These are phyloP conservation scores for Blastobasis adustella DNA, from an alignment of 2,888 invertebrate genomes.

Conservation along the genomic window DNA sequence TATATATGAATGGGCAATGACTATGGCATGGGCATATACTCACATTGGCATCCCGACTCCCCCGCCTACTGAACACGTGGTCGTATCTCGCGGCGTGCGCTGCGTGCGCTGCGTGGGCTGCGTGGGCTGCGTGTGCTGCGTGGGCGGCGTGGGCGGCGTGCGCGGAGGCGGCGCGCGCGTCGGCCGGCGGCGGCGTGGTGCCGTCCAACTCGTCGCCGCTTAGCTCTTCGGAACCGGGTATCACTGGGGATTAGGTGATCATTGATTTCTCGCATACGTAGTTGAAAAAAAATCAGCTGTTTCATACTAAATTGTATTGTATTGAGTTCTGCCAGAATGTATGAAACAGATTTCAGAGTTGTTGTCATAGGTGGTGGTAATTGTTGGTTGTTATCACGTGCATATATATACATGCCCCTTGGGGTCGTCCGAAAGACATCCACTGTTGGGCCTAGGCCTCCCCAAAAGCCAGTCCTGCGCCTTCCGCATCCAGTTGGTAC, in stretches of 20 bases:
- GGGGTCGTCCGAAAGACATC: too few relatives aligned
- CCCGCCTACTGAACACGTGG: background rate
- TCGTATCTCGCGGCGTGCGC: too few relatives aligned
- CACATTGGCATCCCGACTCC: background rate
- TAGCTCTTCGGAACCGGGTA: slow-evolving; percentile 87
- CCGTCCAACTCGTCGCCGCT: slow-evolving; percentile 85
- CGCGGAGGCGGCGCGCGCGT: slow-evolving; percentile 43
- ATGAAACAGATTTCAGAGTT: background rate
- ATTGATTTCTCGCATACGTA: background rate
- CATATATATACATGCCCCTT: too few relatives aligned
- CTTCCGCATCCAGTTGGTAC: too few relatives aligned
- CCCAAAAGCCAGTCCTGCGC: too few relatives aligned
- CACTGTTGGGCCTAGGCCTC: too few relatives aligned
- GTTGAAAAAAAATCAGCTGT: background rate
- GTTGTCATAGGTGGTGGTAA: too few relatives aligned
- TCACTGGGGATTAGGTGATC: slow-evolving; percentile 62
- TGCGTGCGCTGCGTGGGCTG: too few relatives aligned
- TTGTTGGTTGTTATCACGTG: too few relatives aligned
- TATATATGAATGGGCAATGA: too few relatives aligned
- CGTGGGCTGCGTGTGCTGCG: too few relatives aligned
- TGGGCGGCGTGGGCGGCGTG: slow-evolving; percentile 16
- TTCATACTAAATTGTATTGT: background rate
- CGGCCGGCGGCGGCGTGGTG: slow-evolving; percentile 76
- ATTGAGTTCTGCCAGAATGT: background rate
- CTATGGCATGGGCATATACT: too few relatives aligned